Evolutionary conservation across 2,888 invertebrate species (phyloP).

Genomic region (Amphipoea oculea): DNA sequence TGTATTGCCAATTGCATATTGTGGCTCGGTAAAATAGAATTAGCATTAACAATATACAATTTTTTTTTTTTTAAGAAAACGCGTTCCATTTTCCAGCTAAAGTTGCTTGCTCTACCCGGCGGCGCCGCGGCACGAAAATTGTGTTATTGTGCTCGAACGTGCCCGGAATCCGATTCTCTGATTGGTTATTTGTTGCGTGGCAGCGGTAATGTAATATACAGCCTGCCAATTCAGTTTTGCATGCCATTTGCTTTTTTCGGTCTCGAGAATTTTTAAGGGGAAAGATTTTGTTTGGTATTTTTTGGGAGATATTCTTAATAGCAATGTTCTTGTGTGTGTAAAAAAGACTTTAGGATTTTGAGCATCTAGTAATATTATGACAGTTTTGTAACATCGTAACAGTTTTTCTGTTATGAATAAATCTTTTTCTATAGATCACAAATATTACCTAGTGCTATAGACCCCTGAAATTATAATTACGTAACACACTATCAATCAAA

Average conservation of each 20-base stretch:
- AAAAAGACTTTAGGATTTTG: background rate
- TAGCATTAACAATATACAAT: no score
- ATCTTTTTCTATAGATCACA: background rate
- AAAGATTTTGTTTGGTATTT: background rate
- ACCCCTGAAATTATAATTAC: background rate
- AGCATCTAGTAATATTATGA: background rate
- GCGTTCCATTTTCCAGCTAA: slow-evolving; percentile 26
- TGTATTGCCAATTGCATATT: slow-evolving; percentile 5
- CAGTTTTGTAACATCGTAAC: background rate
- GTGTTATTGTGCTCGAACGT: slow-evolving; percentile 65
- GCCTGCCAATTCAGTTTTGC: slow-evolving; percentile 48
- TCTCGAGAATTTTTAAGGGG: background rate
- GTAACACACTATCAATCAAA: no score
- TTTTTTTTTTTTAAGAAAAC: slow-evolving; percentile 2
- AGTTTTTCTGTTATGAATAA: background rate
- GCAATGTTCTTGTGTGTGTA: no score
- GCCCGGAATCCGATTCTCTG: slow-evolving; percentile 57
- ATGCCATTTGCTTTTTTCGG: slow-evolving; percentile 39
- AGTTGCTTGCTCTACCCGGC: slow-evolving; percentile 26
- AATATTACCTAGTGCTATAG: background rate
- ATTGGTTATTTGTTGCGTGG: slow-evolving; percentile 64
- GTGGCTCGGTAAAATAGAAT: background rate
- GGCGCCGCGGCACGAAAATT: slow-evolving; percentile 55
- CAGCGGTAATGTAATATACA: slow-evolving; percentile 52
- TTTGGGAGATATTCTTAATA: background rate